phyloP scores from a whole-genome alignment of 2,888 invertebrate species.

The Tachina grossa region DNA sequence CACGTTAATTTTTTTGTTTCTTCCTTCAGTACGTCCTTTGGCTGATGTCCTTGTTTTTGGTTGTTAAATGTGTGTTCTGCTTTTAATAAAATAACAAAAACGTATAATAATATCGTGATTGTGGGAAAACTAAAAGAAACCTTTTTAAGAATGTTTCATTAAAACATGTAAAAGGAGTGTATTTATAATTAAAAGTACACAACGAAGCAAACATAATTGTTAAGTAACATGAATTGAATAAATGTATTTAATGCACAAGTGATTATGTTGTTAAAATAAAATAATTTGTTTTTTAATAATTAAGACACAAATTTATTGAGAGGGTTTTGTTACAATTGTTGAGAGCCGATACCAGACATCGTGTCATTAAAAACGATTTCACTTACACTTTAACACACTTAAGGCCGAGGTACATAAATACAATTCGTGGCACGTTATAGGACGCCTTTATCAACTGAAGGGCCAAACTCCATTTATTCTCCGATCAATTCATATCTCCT shows the following conservation, averaged over 20 bases:
- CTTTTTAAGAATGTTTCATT: conserved; percentile 40
- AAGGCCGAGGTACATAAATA: too few relatives aligned
- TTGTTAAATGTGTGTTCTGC: conserved; percentile 5
- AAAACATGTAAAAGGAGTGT: conserved; percentile 42
- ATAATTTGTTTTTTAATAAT: background rate
- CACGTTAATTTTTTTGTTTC: background rate
- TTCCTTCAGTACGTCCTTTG: conserved; percentile 16
- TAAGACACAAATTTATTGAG: background rate
- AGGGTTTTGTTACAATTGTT: background rate
- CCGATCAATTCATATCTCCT: too few relatives aligned
- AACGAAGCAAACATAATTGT: conserved; percentile 50
- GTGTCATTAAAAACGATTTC: too few relatives aligned
- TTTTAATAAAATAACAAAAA: conserved; percentile 35
- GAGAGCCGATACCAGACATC: background rate
- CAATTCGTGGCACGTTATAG: too few relatives aligned
- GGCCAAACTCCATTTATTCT: too few relatives aligned
- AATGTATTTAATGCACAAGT: background rate
- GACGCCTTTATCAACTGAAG: too few relatives aligned
- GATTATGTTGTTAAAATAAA: background rate
- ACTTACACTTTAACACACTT: too few relatives aligned
- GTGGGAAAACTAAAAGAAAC: background rate
- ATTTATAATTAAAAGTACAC: conserved; percentile 53
- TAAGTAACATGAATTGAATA: conserved; percentile 39
- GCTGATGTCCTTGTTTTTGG: conserved; percentile 23
- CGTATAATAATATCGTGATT: conserved; percentile 35